Conservation (phyloP, 2,113 vertebrate genomes). For the Motacilla alba region DNA sequence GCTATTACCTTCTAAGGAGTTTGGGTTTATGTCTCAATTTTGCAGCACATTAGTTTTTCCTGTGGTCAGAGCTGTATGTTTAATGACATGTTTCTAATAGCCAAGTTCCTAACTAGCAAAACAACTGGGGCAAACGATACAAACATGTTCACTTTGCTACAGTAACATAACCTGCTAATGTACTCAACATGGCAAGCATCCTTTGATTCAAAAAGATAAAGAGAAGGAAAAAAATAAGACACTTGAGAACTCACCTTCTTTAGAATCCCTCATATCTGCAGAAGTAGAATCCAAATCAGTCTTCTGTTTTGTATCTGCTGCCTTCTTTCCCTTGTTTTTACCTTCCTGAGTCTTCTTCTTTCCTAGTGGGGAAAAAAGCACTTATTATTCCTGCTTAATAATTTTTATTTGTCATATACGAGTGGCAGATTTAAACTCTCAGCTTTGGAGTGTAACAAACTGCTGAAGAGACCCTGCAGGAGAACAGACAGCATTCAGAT, state of each 20-base stretch:
- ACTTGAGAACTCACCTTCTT: slow-evolving; percentile 72
- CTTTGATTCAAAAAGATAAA: not conserved
- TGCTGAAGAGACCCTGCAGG: not conserved
- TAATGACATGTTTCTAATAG: not conserved
- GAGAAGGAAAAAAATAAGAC: not conserved
- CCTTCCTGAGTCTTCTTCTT: slow-evolving; percentile 78
- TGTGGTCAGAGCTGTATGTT: not conserved
- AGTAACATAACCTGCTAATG: not conserved
- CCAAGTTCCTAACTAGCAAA: not conserved
- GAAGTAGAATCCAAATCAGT: slow-evolving; percentile 63
- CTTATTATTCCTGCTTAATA: not conserved
- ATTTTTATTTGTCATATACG: not conserved
- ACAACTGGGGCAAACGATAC: not conserved
- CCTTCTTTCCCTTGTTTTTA: slow-evolving; percentile 73
- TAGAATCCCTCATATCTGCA: slow-evolving; percentile 88
- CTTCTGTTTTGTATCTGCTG: slow-evolving; percentile 61
- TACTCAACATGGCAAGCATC: not conserved
- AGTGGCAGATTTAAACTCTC: not conserved
- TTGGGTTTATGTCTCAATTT: not conserved
- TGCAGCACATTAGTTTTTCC: not conserved
- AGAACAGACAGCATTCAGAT: not conserved
- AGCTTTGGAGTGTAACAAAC: not conserved
- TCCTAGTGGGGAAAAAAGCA: slow-evolving; percentile 54
- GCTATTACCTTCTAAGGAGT: not conserved
- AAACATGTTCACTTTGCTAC: not conserved